A percentile compares a stretch with the other conserved stretches of the same genome.
Evolutionary conservation across 2,113 vertebrate genomes (phyloP).

Genomic region (Apteryx mantelli): DNA sequence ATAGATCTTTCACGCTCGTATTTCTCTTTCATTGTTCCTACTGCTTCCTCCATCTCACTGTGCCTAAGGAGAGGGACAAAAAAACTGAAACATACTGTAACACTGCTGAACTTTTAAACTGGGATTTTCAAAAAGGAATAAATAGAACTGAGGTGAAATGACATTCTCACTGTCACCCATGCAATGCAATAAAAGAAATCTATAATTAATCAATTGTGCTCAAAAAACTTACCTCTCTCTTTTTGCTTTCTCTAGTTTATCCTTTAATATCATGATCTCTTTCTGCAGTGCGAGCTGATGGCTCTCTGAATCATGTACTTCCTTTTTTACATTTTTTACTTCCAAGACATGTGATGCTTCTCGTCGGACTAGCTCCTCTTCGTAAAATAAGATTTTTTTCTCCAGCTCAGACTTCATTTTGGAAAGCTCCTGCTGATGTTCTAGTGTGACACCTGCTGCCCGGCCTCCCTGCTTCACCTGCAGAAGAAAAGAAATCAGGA

Average conservation of each 20-base stretch:
- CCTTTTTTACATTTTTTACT: conserved; percentile 90
- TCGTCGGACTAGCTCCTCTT: conserved; percentile 90
- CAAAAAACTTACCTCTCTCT: conserved; percentile 82
- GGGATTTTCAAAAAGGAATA: not conserved
- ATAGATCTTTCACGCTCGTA: conserved; percentile 87
- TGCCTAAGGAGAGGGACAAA: conserved; percentile 77
- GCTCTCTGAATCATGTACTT: conserved; percentile 92
- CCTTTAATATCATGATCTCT: conserved; percentile 87
- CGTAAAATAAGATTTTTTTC: conserved; percentile 92
- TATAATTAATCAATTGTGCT: not conserved
- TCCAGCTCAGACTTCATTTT: conserved; percentile 92
- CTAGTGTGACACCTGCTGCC: conserved; percentile 69
- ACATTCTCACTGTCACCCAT: not conserved
- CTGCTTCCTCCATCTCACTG: conserved; percentile 87
- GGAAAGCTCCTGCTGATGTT: conserved; percentile 91
- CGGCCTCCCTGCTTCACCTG: conserved; percentile 89
- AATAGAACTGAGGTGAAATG: not conserved
- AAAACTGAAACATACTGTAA: not conserved
- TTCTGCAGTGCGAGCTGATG: conserved; percentile 89
- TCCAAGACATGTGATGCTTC: conserved; percentile 90
- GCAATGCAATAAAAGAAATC: not conserved
- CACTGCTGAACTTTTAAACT: not conserved
- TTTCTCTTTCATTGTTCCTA: conserved; percentile 86
- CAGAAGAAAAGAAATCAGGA: not conserved
- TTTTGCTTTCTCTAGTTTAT: conserved; percentile 91